Percentiles rank a stretch among this genome's conserved stretches.
Conservation (phyloP, 2,113 vertebrate species). For the Geococcyx californianus region DNA sequence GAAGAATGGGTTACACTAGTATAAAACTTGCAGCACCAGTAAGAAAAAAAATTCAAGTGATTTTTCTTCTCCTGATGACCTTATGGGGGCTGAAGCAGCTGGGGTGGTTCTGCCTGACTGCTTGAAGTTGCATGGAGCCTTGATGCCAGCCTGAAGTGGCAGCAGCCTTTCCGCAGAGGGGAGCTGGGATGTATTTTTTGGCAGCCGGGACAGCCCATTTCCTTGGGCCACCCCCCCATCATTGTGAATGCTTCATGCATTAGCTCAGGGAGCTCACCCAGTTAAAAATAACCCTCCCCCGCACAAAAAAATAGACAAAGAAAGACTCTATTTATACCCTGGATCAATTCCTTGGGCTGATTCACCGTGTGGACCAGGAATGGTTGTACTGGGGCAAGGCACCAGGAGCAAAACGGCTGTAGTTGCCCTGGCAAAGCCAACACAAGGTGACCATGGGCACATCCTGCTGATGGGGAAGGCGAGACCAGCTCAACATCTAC, state of each 20-base stretch:
- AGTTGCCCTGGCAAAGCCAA: no score
- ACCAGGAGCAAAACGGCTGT: background rate
- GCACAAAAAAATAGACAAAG: background rate
- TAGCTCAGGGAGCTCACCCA: conserved; percentile 27
- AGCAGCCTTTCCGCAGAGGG: background rate
- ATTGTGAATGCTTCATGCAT: background rate
- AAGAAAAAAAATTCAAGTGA: fast-evolving
- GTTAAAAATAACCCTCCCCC: conserved; percentile 35
- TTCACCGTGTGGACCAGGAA: background rate
- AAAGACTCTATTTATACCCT: conserved; percentile 2
- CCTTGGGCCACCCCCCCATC: conserved; percentile 40
- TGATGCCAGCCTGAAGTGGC: background rate
- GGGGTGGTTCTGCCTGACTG: background rate
- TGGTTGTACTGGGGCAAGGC: background rate
- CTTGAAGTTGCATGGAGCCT: background rate
- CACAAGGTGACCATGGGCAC: background rate
- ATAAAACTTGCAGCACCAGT: background rate
- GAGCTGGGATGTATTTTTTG: background rate
- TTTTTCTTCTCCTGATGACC: background rate
- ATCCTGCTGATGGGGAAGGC: fast-evolving
- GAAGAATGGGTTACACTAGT: background rate
- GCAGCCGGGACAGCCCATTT: background rate
- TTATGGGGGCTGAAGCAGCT: background rate
- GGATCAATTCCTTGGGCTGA: background rate
- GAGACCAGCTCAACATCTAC: background rate